These are phyloP conservation scores for Eublepharis macularius DNA, from an alignment of 2,113 vertebrate genomes.

Conservation along the genomic window DNA sequence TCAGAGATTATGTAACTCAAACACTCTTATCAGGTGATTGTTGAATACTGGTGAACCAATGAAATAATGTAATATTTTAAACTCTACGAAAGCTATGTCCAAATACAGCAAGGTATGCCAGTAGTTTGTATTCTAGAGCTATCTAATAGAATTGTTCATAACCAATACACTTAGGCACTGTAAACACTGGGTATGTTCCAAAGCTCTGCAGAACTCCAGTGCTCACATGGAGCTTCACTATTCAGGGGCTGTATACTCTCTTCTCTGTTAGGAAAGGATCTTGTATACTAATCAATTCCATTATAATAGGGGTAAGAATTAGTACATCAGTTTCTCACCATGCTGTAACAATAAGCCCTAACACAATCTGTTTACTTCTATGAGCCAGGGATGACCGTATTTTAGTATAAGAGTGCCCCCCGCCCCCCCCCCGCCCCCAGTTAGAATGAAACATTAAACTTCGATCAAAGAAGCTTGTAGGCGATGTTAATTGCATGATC, in stretches of 20 bases:
- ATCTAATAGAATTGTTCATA: slow-evolving; percentile 28
- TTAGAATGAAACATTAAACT: slow-evolving; percentile 33
- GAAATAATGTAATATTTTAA: slow-evolving; percentile 17
- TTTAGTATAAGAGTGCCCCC: not conserved
- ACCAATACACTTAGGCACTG: not conserved
- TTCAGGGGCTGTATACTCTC: not conserved
- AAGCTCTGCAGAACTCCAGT: not conserved
- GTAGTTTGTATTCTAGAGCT: not conserved
- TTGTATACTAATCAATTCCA: not conserved
- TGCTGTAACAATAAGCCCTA: not conserved
- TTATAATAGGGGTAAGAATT: not conserved
- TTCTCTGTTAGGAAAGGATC: not conserved
- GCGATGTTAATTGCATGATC: slow-evolving; percentile 62
- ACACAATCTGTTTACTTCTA: not conserved
- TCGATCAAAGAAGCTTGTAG: slow-evolving; percentile 15
- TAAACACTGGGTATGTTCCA: not conserved
- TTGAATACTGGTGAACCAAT: not conserved
- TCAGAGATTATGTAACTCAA: slow-evolving; percentile 21
- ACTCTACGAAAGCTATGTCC: not conserved
- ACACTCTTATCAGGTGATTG: not conserved
- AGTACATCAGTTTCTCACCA: not conserved
- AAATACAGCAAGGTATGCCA: slow-evolving; percentile 35
- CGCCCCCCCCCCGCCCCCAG: too few relatives aligned
- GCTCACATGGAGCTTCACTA: not conserved
- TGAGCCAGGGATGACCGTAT: not conserved